phyloP scores from a whole-genome alignment of 35 echinoderm and acorn worm genomes.

The Apostichopus californicus region DNA sequence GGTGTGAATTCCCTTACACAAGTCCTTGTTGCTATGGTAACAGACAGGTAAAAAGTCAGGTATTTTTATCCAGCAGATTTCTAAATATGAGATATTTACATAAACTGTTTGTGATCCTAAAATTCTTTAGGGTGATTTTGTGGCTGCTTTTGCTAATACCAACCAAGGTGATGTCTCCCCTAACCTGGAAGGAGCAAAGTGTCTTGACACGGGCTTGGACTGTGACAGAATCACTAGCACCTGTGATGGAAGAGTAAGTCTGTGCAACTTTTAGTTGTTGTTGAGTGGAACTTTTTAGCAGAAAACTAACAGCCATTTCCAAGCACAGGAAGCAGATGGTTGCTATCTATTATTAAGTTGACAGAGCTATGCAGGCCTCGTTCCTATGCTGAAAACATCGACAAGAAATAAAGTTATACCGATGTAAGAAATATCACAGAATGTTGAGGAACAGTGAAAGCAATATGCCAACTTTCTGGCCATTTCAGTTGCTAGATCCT shows the following conservation, averaged over 20 bases:
- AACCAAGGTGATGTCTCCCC: conserved; percentile 95
- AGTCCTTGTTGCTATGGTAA: too few relatives aligned
- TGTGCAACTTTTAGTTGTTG: not conserved
- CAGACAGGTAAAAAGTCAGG: too few relatives aligned
- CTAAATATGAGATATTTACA: too few relatives aligned
- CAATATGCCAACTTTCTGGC: too few relatives aligned
- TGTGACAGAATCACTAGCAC: conserved; percentile 77
- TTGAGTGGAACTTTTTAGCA: not conserved
- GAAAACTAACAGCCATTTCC: not conserved
- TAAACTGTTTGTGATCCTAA: not conserved
- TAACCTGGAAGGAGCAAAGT: conserved; percentile 70
- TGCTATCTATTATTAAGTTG: not conserved
- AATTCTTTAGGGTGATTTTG: conserved; percentile 75
- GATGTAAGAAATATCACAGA: too few relatives aligned
- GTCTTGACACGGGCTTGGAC: conserved; percentile 71
- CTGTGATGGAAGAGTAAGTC: conserved; percentile 81
- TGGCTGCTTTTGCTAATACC: conserved; percentile 86
- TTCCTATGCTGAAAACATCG: too few relatives aligned
- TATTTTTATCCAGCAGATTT: too few relatives aligned
- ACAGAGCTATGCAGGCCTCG: too few relatives aligned
- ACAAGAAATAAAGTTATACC: too few relatives aligned
- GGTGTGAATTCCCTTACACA: too few relatives aligned
- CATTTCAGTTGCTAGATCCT: too few relatives aligned
- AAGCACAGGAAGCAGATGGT: not conserved
- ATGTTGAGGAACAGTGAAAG: too few relatives aligned